Percentiles rank a stretch among this genome's conserved stretches.
phyloP scores from a whole-genome alignment of 2,888 invertebrate species.

The Hydriomena furcata region DNA sequence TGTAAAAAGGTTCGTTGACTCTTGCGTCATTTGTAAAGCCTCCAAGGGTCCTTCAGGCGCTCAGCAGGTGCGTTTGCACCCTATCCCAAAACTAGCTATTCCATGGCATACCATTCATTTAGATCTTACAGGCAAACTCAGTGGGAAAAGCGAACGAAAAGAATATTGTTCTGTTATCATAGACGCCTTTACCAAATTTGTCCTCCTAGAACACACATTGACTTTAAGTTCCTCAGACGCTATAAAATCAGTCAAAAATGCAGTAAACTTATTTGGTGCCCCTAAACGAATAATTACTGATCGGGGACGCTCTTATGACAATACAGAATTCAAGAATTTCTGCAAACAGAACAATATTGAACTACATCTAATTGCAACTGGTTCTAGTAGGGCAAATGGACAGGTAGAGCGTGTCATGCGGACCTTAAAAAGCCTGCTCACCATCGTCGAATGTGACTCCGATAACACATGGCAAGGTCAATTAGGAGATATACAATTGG shows the following conservation, averaged over 20 bases:
- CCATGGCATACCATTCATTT: not conserved
- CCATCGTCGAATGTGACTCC: not conserved
- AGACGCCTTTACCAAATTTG: not conserved
- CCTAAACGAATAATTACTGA: not conserved
- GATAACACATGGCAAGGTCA: not conserved
- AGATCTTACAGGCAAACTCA: not conserved
- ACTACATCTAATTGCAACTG: conserved; percentile 1
- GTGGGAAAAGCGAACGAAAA: not conserved
- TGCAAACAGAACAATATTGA: not conserved
- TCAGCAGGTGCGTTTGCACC: not conserved
- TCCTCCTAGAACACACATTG: not conserved
- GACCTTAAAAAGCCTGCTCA: not conserved
- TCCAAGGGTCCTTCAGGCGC: not conserved
- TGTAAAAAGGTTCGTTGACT: not conserved
- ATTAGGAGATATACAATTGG: not conserved
- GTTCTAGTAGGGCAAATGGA: not conserved
- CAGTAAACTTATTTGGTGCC: not conserved
- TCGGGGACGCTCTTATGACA: not conserved
- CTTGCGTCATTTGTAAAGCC: not conserved
- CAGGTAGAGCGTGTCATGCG: not conserved
- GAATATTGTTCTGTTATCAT: not conserved
- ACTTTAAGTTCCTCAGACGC: not conserved
- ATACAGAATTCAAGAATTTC: not conserved
- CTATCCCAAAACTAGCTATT: not conserved
- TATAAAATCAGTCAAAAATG: not conserved